phyloP scores from a whole-genome alignment of 1,140 invertebrate genomes.

The Stratiolaelaps scimitus region DNA sequence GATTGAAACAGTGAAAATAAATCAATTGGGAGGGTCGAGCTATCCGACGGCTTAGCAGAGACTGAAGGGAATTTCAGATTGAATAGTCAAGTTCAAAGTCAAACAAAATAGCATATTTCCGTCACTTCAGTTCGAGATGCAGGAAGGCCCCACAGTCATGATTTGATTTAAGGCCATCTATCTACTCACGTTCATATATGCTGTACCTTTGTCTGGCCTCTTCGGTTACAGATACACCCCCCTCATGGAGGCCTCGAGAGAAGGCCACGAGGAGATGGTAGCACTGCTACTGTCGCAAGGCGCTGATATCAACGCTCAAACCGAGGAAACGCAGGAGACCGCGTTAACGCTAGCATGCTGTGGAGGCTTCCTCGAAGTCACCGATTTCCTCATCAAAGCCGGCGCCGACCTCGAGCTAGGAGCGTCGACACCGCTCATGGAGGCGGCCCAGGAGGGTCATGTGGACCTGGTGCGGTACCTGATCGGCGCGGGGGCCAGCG shows the following conservation, averaged over 20 bases:
- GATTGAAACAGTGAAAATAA: too few relatives aligned
- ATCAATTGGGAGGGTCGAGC: too few relatives aligned
- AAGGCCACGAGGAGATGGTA: constrained; percentile 98
- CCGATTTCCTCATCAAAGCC: constrained; percentile 85
- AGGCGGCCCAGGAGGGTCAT: constrained; percentile 93
- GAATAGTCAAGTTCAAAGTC: too few relatives aligned
- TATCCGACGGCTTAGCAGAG: too few relatives aligned
- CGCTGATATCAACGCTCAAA: constrained; percentile 93
- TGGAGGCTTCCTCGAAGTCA: constrained; percentile 93
- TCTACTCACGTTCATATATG: too few relatives aligned
- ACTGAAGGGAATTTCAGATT: too few relatives aligned
- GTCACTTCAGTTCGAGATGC: too few relatives aligned
- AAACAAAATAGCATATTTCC: too few relatives aligned
- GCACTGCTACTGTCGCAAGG: constrained; percentile 78
- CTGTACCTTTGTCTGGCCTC: too few relatives aligned
- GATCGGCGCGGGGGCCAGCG: constrained; percentile 66
- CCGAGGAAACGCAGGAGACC: constrained; percentile 95
- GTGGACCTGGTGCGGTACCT: constrained; percentile 75
- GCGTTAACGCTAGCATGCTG: constrained; percentile 91
- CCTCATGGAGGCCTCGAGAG: constrained; percentile 94
- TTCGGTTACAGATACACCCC: constrained; percentile 61
- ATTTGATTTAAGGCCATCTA: too few relatives aligned
- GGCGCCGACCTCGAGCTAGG: constrained; percentile 90
- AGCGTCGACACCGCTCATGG: constrained; percentile 93
- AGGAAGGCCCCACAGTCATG: too few relatives aligned